These are phyloP conservation scores for Panopea generosa DNA, from an alignment of 2,888 invertebrate genomes.

Conservation along the genomic window DNA sequence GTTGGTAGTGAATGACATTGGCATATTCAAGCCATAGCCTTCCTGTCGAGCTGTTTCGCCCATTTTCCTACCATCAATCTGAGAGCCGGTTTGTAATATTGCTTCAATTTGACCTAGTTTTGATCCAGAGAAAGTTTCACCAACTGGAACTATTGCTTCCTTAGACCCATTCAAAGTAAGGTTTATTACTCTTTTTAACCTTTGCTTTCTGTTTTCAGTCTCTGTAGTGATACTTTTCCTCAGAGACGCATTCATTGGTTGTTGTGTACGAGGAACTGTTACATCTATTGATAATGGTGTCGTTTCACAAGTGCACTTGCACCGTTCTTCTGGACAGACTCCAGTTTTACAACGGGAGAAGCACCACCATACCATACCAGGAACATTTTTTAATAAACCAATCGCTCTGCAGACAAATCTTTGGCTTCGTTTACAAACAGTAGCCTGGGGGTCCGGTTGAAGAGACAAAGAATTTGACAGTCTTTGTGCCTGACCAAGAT, in stretches of 20 bases:
- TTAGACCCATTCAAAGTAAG: slow-evolving; percentile 16
- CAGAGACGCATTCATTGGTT: too few species aligned
- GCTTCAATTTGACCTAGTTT: background rate
- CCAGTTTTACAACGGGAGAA: slow-evolving; percentile 47
- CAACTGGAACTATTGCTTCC: slow-evolving; percentile 4
- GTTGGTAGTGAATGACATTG: too few species aligned
- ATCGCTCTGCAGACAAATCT: slow-evolving; percentile 37
- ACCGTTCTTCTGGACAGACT: slow-evolving; percentile 41
- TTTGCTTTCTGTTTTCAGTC: background rate
- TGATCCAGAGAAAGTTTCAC: background rate
- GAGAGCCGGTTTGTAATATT: background rate
- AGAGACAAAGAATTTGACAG: too few species aligned
- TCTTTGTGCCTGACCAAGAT: too few species aligned
- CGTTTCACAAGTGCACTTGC: slow-evolving; percentile 34
- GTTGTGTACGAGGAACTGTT: too few species aligned
- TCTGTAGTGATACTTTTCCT: background rate
- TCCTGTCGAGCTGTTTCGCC: too few species aligned
- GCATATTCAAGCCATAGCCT: too few species aligned
- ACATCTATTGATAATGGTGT: background rate
- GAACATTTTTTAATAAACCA: slow-evolving; percentile 31
- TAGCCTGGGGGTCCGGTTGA: background rate
- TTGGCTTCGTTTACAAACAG: slow-evolving; percentile 14
- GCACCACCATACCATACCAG: slow-evolving; percentile 59
- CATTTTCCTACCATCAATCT: background rate
- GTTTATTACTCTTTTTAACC: slow-evolving; percentile 13